phyloP scores from a whole-genome alignment of 2,888 invertebrate species.

The Gerris lacustris region DNA sequence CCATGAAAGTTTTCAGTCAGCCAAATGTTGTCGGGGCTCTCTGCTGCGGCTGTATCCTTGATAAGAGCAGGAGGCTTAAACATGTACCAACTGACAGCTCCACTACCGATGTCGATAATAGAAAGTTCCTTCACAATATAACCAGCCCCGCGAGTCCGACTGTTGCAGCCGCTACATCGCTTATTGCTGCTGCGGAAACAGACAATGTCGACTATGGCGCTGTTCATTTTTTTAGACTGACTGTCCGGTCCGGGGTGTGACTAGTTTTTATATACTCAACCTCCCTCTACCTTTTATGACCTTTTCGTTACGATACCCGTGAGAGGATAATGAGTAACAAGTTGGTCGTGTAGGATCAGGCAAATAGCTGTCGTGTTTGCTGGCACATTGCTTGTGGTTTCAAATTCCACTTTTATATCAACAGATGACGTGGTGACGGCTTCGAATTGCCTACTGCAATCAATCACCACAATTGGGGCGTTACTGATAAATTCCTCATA shows the following conservation, averaged over 20 bases:
- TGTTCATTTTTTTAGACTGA: no score
- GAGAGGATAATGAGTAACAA: background rate
- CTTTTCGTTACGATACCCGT: background rate
- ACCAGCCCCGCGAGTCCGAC: background rate
- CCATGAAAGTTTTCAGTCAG: background rate
- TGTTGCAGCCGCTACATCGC: background rate
- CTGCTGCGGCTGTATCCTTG: background rate
- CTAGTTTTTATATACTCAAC: background rate
- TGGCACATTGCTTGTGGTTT: constrained; percentile 26
- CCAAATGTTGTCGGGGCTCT: background rate
- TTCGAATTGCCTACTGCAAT: constrained; percentile 22
- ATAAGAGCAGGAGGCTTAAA: background rate
- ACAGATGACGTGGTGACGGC: constrained; percentile 27
- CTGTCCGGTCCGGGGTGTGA: background rate
- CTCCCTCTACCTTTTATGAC: no score
- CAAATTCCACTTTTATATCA: constrained; percentile 29
- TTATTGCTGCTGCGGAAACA: background rate
- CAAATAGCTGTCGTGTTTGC: constrained; percentile 30
- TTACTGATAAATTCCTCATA: no score
- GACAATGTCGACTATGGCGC: background rate
- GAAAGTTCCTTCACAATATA: background rate
- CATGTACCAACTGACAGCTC: background rate
- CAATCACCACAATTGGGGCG: constrained; percentile 18
- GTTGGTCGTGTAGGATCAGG: constrained; percentile 30
- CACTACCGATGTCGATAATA: background rate